A percentile compares a stretch with the other conserved stretches of the same genome.
Evolutionary conservation across 2,888 invertebrate genomes (phyloP).

Genomic region (Acanthopleura granulata): DNA sequence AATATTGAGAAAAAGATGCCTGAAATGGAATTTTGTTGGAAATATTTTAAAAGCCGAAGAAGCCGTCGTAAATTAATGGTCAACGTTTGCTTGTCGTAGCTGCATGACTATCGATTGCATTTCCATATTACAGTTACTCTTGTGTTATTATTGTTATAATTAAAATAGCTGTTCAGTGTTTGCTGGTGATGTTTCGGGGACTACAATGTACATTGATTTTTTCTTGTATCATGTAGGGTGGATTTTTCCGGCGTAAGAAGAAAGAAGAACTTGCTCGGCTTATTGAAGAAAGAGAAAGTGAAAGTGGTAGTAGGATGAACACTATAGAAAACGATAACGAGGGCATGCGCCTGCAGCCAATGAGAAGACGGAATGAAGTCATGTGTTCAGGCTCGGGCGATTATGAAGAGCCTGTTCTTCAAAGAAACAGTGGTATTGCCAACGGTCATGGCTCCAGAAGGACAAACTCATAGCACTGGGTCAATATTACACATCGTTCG

Average conservation of each 20-base stretch:
- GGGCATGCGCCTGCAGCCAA: background rate
- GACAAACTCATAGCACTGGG: too few relatives aligned
- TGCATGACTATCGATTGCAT: too few relatives aligned
- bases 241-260: background rate
- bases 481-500: too few relatives aligned
- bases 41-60: too few relatives aligned
- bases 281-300: conserved; percentile 14
- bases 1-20: too few relatives aligned
- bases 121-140: too few relatives aligned
- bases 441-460: background rate
- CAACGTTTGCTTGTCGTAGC: too few relatives aligned
- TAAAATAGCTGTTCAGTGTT: too few relatives aligned
- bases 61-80: too few relatives aligned
- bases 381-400: background rate
- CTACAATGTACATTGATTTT: background rate
- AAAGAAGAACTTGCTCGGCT: background rate
- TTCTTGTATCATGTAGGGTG: background rate
- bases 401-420: conserved; percentile 1
- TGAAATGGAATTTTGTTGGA: too few relatives aligned
- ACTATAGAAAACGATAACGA: background rate
- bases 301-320: background rate
- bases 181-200: background rate
- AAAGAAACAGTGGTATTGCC: background rate
- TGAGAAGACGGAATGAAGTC: background rate
- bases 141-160: too few relatives aligned